A percentile compares a stretch with the other conserved stretches of the same genome.
phyloP scores from a whole-genome alignment of 2,797 vertebrate genomes.

The Kryptolebias ocellatus region DNA sequence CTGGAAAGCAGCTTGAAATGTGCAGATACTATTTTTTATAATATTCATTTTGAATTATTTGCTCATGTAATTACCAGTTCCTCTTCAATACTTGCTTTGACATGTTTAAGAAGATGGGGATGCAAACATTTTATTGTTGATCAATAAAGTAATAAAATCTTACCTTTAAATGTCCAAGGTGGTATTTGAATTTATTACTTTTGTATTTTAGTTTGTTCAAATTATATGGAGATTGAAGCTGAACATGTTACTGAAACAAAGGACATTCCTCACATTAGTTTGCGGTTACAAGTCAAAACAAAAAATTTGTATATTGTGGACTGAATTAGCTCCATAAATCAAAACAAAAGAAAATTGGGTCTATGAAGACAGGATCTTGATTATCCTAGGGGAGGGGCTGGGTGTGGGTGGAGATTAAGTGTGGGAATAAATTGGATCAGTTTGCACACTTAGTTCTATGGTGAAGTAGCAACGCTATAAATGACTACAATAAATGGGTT shows the following conservation, averaged over 20 bases:
- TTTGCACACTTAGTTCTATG: no score
- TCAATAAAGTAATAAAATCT: conserved; percentile 8
- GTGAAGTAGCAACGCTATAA: no score
- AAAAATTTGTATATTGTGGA: not conserved
- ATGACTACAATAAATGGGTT: no score
- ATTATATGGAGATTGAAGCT: not conserved
- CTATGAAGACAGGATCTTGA: not conserved
- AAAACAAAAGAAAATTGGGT: no score
- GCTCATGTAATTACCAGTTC: not conserved
- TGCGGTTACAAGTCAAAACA: not conserved
- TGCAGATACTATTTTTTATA: not conserved
- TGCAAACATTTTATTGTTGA: not conserved
- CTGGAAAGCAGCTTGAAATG: not conserved
- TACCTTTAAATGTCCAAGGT: not conserved
- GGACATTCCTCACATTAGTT: not conserved
- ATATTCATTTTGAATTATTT: not conserved
- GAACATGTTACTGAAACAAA: not conserved
- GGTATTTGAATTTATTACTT: not conserved
- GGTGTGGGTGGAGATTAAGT: no score
- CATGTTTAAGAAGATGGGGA: not conserved
- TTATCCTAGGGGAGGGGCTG: no score
- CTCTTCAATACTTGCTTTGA: not conserved
- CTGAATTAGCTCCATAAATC: no score
- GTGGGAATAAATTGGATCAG: no score
- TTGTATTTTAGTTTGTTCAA: not conserved